Evolutionary conservation across 2,113 vertebrate species (phyloP).

Genomic region (Myodes glareolus): DNA sequence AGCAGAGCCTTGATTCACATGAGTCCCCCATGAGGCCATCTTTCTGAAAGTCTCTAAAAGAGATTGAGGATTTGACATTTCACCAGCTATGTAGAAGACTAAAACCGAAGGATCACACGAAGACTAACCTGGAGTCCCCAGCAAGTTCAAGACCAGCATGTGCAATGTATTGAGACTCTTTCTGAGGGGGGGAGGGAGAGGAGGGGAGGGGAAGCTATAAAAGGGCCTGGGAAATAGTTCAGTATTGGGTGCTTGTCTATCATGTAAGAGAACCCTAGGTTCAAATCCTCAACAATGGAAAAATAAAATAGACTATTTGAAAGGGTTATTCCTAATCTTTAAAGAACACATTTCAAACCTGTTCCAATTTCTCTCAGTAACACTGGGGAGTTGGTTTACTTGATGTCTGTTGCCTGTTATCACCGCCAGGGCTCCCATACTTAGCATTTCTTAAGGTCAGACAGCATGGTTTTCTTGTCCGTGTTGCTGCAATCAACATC

Average conservation of each 20-base stretch:
- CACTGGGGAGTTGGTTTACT: not conserved
- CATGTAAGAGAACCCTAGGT: not conserved
- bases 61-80: not conserved
- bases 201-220: too few relatives aligned
- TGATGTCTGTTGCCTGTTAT: conserved; percentile 23
- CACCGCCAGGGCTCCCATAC: conserved; percentile 26
- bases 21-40: not conserved
- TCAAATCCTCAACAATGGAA: not conserved
- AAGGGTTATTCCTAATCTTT: conserved; percentile 40
- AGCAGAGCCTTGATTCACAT: not conserved
- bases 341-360: conserved; percentile 54
- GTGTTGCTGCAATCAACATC: conserved; percentile 59
- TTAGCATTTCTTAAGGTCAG: conserved; percentile 65
- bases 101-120: not conserved
- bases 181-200: too few relatives aligned
- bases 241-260: not conserved
- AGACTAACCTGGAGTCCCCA: not conserved
- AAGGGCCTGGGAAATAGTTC: not conserved
- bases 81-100: not conserved
- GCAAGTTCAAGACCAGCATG: not conserved
- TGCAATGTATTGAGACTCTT: not conserved
- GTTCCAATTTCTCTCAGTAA: conserved; percentile 21
- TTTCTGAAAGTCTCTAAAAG: not conserved
- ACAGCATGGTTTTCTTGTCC: conserved; percentile 55
- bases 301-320: not conserved